phyloP scores from a whole-genome alignment of 1,140 invertebrate species.

The Helicoverpa zea region DNA sequence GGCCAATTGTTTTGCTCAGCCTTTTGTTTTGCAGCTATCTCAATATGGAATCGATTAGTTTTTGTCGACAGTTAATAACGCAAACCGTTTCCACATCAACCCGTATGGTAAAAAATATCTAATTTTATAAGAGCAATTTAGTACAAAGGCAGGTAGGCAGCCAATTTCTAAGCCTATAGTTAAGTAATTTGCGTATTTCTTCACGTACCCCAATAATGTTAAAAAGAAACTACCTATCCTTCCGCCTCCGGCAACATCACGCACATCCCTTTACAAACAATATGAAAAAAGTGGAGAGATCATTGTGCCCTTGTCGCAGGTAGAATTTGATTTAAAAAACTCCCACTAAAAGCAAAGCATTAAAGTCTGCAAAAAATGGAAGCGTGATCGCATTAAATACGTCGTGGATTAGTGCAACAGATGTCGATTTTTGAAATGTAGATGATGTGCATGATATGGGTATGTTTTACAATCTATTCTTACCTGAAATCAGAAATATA shows the following conservation, averaged over 20 bases:
- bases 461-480: constrained; percentile 49
- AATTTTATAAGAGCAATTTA: constrained; percentile 44
- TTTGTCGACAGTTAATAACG: constrained; percentile 16
- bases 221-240: constrained; percentile 81
- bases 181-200: constrained; percentile 74
- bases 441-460: constrained; percentile 73
- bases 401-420: constrained; percentile 71
- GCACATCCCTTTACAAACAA: constrained; percentile 80
- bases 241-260: constrained; percentile 82
- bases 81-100: constrained; percentile 19
- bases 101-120: constrained; percentile 14
- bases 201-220: constrained; percentile 72
- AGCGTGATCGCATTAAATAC: constrained; percentile 75
- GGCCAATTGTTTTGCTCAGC: neutral
- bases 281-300: constrained; percentile 76
- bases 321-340: constrained; percentile 72
- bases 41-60: constrained; percentile 25
- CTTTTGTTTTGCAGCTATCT: constrained; percentile 2
- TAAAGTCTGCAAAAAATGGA: constrained; percentile 70
- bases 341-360: constrained; percentile 69
- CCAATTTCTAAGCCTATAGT: constrained; percentile 43
- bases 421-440: constrained; percentile 75
- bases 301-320: constrained; percentile 79
- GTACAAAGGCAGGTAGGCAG: constrained; percentile 39
- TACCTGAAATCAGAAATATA: constrained; percentile 52